Percentiles rank a stretch among this genome's conserved stretches.
Evolutionary conservation across 2,113 vertebrate species (phyloP).

Genomic region (Macquaria australasica): DNA sequence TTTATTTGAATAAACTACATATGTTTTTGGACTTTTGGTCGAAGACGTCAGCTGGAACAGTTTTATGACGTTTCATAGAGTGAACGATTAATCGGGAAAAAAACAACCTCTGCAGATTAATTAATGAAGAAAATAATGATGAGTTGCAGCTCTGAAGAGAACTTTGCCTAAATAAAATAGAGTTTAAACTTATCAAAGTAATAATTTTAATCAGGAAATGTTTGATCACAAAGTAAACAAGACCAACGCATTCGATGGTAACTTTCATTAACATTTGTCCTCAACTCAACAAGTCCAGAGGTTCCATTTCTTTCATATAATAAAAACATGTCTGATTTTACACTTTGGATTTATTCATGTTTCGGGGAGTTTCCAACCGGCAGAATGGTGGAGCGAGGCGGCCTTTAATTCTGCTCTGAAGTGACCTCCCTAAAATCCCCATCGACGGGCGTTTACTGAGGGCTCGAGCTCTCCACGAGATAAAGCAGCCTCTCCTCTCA

Average conservation of each 20-base stretch:
- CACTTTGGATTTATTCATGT: neutral
- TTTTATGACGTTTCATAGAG: too few species aligned
- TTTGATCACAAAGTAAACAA: neutral
- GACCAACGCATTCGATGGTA: neutral
- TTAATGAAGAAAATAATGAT: neutral
- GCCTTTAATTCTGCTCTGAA: constrained; percentile 87
- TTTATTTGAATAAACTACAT: neutral
- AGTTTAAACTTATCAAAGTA: neutral
- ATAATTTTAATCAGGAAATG: neutral
- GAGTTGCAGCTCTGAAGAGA: neutral
- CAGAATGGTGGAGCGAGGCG: neutral
- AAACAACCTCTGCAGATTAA: neutral
- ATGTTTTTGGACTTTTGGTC: neutral
- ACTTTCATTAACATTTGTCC: neutral
- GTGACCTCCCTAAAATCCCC: constrained; percentile 91
- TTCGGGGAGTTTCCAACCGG: neutral
- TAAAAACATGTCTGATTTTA: neutral
- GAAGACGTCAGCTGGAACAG: neutral
- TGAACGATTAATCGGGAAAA: too few species aligned
- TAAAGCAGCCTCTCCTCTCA: constrained; percentile 33
- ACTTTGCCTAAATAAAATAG: too few species aligned
- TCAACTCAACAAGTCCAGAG: neutral
- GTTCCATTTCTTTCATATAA: neutral
- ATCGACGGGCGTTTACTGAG: constrained; percentile 86
- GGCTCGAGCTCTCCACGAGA: constrained; percentile 23